phyloP scores from a whole-genome alignment of 2,113 vertebrate species.

The Protomyctophum bolini region DNA sequence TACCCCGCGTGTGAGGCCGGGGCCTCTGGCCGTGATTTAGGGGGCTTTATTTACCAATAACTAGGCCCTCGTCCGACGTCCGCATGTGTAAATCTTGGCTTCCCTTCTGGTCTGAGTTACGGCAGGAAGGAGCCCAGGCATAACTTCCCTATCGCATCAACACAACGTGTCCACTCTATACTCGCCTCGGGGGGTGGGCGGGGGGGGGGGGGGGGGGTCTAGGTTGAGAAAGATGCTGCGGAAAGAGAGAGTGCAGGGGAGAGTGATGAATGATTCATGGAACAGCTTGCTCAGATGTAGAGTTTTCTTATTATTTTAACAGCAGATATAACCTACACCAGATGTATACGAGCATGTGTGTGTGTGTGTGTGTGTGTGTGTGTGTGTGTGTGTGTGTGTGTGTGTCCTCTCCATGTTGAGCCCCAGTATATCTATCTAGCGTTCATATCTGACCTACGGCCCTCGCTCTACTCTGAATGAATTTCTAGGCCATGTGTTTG shows the following conservation, averaged over 20 bases:
- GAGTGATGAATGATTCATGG: conserved; percentile 57
- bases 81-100: not conserved
- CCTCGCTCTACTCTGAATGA: not conserved
- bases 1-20: conserved; percentile 13
- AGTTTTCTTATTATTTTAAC: conserved; percentile 51
- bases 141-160: conserved; percentile 44
- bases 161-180: conserved; percentile 30
- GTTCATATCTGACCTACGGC: not conserved
- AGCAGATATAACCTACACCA: conserved; percentile 63
- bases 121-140: conserved; percentile 13
- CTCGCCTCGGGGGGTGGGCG: not conserved
- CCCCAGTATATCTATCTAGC: not conserved
- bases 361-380: not conserved
- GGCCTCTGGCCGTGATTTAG: conserved; percentile 7
- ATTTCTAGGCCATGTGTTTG: not conserved
- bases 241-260: conserved; percentile 7
- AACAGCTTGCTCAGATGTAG: conserved; percentile 48
- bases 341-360: conserved; percentile 22
- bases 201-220: too few species aligned
- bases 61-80: conserved; percentile 13
- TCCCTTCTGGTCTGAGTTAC: conserved; percentile 25
- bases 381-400: not conserved
- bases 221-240: not conserved
- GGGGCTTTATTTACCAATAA: conserved; percentile 7
- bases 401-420: not conserved